phyloP scores from a whole-genome alignment of 2,797 vertebrate genomes.

The Danio jaintianensis region DNA sequence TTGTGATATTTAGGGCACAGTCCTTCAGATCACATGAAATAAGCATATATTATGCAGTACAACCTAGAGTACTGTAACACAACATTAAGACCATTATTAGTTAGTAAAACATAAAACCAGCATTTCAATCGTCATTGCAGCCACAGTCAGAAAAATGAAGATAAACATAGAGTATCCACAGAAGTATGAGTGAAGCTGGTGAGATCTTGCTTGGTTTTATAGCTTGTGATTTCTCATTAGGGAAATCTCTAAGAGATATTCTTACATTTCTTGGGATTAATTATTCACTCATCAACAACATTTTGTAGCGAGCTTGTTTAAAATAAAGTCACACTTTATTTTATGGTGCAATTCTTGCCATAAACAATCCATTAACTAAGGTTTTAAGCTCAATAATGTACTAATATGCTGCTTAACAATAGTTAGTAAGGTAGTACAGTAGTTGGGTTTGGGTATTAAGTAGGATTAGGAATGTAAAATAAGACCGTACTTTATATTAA shows the following conservation, averaged over 20 bases:
- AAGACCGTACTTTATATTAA: too few relatives aligned
- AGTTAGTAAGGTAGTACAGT: too few relatives aligned
- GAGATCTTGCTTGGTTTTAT: slow-evolving; percentile 4
- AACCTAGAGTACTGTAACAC: neutral
- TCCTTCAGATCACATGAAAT: neutral
- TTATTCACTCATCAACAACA: neutral
- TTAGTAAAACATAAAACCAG: neutral
- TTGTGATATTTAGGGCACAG: neutral
- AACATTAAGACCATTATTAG: too few relatives aligned
- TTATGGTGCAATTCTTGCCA: too few relatives aligned
- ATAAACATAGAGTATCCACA: neutral
- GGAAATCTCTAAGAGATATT: slow-evolving; percentile 6
- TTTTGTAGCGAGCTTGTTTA: neutral
- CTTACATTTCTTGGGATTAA: neutral
- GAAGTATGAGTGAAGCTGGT: neutral
- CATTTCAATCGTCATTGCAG: neutral
- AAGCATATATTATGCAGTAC: neutral
- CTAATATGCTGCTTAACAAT: too few relatives aligned
- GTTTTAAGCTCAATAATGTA: too few relatives aligned
- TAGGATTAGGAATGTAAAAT: too few relatives aligned
- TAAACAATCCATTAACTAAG: too few relatives aligned
- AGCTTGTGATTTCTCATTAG: neutral
- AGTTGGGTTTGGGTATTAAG: too few relatives aligned
- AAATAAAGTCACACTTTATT: neutral
- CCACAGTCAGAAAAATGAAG: neutral